Evolutionary conservation across 1,140 invertebrate genomes (phyloP), one percentile per base, ranked within the genome.

Genomic region (Cheumatopsyche charites): DNA sequence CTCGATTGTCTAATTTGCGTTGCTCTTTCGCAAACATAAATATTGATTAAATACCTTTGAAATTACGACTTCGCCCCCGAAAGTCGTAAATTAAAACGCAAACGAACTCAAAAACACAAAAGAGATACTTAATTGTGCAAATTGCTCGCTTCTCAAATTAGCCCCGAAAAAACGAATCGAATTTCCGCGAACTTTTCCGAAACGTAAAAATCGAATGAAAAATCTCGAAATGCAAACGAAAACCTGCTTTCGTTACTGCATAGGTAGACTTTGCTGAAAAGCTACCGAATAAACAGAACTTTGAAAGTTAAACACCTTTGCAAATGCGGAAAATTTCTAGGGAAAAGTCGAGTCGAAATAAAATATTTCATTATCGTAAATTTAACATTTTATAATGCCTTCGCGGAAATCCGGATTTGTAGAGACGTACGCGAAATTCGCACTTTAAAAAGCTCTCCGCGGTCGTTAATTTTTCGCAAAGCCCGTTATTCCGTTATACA

Each of bases 331-430:
- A 47, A 58, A 58, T 7, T 11, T 4, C 9, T 23, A 23, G 6
- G 55, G 11, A 58, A 58, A 58, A 58, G 17, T 58, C n/a, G 55
- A 7, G 19, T n/a, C 55, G 21, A 58, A 58, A 58, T 58, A 58
- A 58, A 58, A 58, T 58, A 58, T 58, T 58, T 58, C 55, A 58
- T 58, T 58, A 58, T 23, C 55, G 25, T 58, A 58, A 58, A 58
- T 58, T 58, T 58, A 58, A 23, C 55, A 58, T 58, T 58, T 58
- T 58, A 58, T 58, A 58, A 58, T 58, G 55, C 55, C 21, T 5
- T 6, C 19, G 55, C 21, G 55, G 25, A 58, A 58, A 2, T 23
- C 55, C 3, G 29, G 13, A 6, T 47, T 47, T 13, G 43, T 13
- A 7, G 43, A 4, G 12, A 47, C 43, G 15, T 47, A 47, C 2